These are phyloP conservation scores for Drosophila arizonae DNA, from an alignment of 1,140 invertebrate genomes.

Conservation along the genomic window DNA sequence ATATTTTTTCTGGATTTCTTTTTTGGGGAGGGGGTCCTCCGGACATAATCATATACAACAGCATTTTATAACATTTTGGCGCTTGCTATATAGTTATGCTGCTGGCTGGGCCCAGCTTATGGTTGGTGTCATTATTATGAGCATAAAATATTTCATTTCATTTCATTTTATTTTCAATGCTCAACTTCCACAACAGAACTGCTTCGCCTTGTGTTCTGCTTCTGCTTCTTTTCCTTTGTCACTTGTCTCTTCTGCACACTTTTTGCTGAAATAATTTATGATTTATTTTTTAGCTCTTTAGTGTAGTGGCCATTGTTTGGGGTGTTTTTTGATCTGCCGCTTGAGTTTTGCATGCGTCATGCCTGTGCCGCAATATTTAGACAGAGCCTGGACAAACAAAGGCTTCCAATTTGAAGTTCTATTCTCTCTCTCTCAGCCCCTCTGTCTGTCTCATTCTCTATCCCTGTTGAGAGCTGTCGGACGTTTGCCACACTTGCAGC, in stretches of 20 bases:
- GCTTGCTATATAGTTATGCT: constrained; percentile 37
- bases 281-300: constrained; percentile 25
- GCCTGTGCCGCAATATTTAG: constrained; percentile 46
- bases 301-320: constrained; percentile 28
- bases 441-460: not conserved
- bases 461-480: not conserved
- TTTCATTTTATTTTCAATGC: constrained; percentile 55
- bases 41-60: constrained; percentile 52
- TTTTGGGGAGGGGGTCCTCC: constrained; percentile 30
- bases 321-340: constrained; percentile 43
- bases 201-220: not conserved
- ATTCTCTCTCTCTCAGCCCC: not conserved
- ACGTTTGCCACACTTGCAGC: constrained; percentile 44
- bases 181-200: constrained; percentile 35
- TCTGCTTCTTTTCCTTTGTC: not conserved
- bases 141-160: constrained; percentile 78
- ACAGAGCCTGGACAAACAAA: constrained; percentile 48
- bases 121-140: constrained; percentile 79
- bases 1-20: constrained; percentile 39
- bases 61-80: constrained; percentile 74
- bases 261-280: constrained; percentile 38
- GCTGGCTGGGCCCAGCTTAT: constrained; percentile 30
- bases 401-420: not conserved
- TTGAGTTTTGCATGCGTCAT: constrained; percentile 45
- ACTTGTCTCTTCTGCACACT: not conserved